Conservation (phyloP, 2,113 vertebrate genomes). For the Gambusia affinis region DNA sequence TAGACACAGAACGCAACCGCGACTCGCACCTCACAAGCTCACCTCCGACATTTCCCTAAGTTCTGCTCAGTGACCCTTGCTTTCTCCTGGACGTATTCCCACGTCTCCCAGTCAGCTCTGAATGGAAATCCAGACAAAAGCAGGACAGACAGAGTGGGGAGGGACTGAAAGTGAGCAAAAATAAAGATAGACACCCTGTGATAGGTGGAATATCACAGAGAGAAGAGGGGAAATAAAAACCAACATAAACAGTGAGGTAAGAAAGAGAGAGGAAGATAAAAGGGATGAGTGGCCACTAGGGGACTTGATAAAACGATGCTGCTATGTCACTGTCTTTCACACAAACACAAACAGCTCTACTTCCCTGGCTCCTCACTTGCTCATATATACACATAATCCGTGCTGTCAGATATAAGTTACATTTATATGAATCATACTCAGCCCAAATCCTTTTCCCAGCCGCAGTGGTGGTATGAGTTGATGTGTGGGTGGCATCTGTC, state of each 20-base stretch:
- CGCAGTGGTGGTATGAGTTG: constrained; percentile 11
- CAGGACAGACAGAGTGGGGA: background rate
- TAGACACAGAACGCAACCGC: constrained; percentile 12
- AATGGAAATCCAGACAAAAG: background rate
- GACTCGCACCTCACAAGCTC: constrained; percentile 8
- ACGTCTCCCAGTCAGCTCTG: constrained; percentile 36
- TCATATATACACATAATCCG: constrained; percentile 66
- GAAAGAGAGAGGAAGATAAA: constrained; percentile 25
- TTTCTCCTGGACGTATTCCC: constrained; percentile 17
- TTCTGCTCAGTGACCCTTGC: constrained; percentile 38
- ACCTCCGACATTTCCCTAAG: constrained; percentile 9
- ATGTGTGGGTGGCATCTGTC: constrained; percentile 55
- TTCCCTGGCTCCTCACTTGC: constrained; percentile 1
- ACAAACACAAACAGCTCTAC: constrained; percentile 5
- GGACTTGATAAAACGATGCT: constrained; percentile 56
- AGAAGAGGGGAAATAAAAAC: constrained; percentile 5
- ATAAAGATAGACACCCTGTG: background rate
- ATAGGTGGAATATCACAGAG: constrained; percentile 16
- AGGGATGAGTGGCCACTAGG: constrained; percentile 38
- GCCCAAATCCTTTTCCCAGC: constrained; percentile 50
- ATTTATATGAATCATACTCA: constrained; percentile 65
- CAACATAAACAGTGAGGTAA: constrained; percentile 3
- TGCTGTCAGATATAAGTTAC: constrained; percentile 65
- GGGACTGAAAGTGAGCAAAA: background rate
- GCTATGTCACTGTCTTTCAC: constrained; percentile 65